phyloP scores from a whole-genome alignment of 2,888 invertebrate genomes.

The Liopterus haemorrhoidalis region DNA sequence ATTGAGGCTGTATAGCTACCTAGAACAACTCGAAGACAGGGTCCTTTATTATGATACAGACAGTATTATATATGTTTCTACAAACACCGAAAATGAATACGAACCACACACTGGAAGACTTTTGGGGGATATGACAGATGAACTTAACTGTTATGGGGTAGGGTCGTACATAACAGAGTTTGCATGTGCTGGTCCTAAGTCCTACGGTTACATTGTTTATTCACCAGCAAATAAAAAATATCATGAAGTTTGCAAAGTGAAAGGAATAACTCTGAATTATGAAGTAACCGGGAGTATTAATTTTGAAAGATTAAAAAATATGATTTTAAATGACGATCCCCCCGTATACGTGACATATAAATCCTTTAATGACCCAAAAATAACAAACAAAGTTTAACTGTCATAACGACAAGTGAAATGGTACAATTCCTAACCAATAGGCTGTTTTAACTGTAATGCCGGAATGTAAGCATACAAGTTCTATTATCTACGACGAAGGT shows the following conservation, averaged over 20 bases:
- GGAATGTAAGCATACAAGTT: no score
- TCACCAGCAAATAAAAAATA: slow-evolving; percentile 9
- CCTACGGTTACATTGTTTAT: slow-evolving; percentile 35
- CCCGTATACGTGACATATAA: no score
- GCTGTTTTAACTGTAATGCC: no score
- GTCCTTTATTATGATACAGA: slow-evolving; percentile 42
- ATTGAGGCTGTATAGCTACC: slow-evolving; percentile 18
- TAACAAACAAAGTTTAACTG: no score
- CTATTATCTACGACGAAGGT: no score
- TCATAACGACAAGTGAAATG: no score
- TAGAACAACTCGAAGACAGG: slow-evolving; percentile 34
- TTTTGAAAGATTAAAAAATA: slow-evolving; percentile 18
- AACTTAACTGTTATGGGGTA: slow-evolving; percentile 32
- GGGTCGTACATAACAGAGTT: slow-evolving; percentile 34
- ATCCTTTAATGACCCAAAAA: no score
- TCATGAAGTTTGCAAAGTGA: slow-evolving; percentile 24
- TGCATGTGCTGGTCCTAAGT: slow-evolving; percentile 39
- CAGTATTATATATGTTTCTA: slow-evolving; percentile 36
- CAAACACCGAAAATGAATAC: slow-evolving; percentile 21
- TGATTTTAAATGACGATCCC: no score
- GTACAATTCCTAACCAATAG: no score
- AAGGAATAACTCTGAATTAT: slow-evolving; percentile 24
- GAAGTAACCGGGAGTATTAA: slow-evolving; percentile 19
- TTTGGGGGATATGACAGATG: slow-evolving; percentile 39
- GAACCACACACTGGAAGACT: slow-evolving; percentile 33